Percentiles rank a stretch among this genome's conserved stretches.
These are phyloP conservation scores for Pollenia labialis DNA, from an alignment of 2,888 invertebrate genomes.

Conservation along the genomic window DNA sequence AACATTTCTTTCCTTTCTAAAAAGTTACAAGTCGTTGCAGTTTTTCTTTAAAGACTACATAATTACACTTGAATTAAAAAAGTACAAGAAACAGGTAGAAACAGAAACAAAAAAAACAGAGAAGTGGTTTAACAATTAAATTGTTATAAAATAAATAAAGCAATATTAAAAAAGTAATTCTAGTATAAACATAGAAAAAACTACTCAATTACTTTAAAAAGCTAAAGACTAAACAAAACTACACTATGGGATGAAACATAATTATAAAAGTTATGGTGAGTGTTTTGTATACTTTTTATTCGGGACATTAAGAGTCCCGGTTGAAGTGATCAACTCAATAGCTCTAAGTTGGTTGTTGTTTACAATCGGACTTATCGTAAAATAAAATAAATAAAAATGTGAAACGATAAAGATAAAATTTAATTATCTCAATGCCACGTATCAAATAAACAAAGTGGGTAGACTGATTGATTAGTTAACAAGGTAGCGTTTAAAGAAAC, in stretches of 20 bases:
- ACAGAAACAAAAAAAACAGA: conserved; percentile 6
- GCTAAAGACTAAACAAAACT: background rate
- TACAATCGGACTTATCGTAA: no score
- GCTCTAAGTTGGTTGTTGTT: no score
- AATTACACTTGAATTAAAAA: conserved; percentile 54
- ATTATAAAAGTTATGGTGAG: no score
- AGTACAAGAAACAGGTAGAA: conserved; percentile 2
- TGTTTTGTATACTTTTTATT: no score
- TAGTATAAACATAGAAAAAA: background rate
- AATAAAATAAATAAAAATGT: no score
- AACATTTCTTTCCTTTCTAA: conserved; percentile 26
- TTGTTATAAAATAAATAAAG: background rate
- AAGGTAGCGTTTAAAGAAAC: no score
- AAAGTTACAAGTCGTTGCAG: conserved; percentile 45
- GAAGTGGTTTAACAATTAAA: conserved; percentile 27
- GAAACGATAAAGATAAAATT: no score
- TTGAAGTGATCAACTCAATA: no score
- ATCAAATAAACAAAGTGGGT: no score
- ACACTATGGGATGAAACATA: background rate
- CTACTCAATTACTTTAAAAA: background rate
- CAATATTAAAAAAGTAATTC: background rate
- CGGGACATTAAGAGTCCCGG: no score
- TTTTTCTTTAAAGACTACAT: conserved; percentile 43
- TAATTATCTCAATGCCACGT: no score
- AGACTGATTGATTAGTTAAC: no score